These are phyloP conservation scores for Microcebus ravelobensis DNA, from an alignment of 2,113 vertebrate species.

Conservation along the genomic window DNA sequence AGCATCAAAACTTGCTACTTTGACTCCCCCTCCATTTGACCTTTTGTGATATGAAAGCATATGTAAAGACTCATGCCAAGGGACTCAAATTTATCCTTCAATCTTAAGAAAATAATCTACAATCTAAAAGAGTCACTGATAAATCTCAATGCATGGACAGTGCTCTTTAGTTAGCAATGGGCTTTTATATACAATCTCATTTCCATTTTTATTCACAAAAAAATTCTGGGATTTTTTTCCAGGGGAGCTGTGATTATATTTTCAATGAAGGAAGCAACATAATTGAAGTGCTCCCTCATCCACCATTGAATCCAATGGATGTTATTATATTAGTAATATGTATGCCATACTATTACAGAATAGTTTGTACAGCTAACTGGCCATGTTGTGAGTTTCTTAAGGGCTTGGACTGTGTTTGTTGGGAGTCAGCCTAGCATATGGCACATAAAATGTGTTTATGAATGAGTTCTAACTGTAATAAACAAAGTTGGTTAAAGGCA, in stretches of 20 bases:
- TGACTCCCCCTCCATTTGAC: background rate
- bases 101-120: background rate
- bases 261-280: background rate
- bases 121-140: background rate
- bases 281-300: background rate
- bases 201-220: background rate
- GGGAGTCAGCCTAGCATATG: background rate
- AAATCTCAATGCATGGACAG: background rate
- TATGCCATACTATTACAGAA: background rate
- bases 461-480: background rate
- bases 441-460: background rate
- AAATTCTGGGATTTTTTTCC: background rate
- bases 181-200: background rate
- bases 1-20: background rate
- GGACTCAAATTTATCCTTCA: background rate
- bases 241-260: background rate
- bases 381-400: background rate
- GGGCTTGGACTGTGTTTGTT: accelerated
- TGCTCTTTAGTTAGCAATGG: background rate
- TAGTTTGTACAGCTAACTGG: background rate
- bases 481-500: background rate
- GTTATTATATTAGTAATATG: background rate
- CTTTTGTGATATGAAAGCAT: background rate
- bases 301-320: background rate
- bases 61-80: background rate